phyloP scores from a whole-genome alignment of 2,888 invertebrate species.

The Selenia dentaria region DNA sequence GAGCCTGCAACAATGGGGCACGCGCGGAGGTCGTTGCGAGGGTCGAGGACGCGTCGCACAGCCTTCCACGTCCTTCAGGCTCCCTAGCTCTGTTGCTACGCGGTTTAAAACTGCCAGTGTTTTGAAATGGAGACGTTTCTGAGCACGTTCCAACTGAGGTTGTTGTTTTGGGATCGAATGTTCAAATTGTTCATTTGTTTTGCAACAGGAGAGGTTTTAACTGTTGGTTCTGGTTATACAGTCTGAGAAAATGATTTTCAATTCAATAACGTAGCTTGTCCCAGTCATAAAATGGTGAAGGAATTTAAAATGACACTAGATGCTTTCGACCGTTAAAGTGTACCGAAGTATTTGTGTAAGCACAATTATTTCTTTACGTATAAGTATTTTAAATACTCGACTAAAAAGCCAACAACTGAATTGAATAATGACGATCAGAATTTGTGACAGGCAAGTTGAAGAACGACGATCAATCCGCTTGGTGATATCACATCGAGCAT shows the following conservation, averaged over 20 bases:
- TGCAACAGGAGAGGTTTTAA: neutral
- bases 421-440: slow-evolving; percentile 21
- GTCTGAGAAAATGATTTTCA: no score
- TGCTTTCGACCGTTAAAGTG: no score
- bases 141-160: slow-evolving; percentile 7
- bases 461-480: slow-evolving; percentile 27
- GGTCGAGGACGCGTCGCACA: slow-evolving; percentile 67
- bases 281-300: no score
- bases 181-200: neutral
- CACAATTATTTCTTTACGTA: no score
- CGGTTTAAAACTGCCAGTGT: slow-evolving; percentile 13
- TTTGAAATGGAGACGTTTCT: slow-evolving; percentile 19
- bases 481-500: slow-evolving; percentile 32
- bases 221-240: no score
- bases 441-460: slow-evolving; percentile 17
- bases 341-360: no score
- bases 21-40: slow-evolving; percentile 67
- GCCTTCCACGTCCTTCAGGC: slow-evolving; percentile 66
- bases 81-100: slow-evolving; percentile 17
- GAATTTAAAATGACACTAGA: no score
- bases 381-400: neutral
- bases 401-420: slow-evolving; percentile 12
- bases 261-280: no score
- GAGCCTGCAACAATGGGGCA: slow-evolving; percentile 65
- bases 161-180: slow-evolving; percentile 5